Evolutionary conservation across 1,140 invertebrate species (phyloP).

Genomic region (Caligus rogercresseyi): DNA sequence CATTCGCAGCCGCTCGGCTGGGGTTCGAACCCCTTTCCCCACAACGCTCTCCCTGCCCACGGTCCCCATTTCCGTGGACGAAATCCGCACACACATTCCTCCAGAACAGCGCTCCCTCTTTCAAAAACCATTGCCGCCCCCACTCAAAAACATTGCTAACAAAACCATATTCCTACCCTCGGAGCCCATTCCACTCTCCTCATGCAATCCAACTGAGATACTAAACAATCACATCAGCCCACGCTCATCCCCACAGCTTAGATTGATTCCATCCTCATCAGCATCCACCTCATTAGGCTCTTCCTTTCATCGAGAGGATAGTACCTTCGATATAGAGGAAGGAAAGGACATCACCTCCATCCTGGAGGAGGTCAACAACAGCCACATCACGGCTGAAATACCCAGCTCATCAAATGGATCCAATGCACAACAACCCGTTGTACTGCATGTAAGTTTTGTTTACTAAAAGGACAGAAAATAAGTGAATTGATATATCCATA

Average conservation of each 20-base stretch:
- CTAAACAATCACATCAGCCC: background rate
- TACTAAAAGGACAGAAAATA: background rate
- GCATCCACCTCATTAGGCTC: too few species aligned
- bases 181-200: background rate
- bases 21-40: conserved; percentile 1
- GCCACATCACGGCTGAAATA: background rate
- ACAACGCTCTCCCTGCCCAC: conserved; percentile 14
- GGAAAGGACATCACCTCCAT: background rate
- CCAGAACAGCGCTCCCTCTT: background rate
- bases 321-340: background rate
- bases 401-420: background rate
- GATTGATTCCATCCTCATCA: background rate
- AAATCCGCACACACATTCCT: background rate
- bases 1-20: background rate
- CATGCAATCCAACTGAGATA: too few species aligned
- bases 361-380: background rate
- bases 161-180: background rate
- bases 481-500: background rate
- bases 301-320: background rate
- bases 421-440: background rate
- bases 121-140: background rate
- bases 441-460: background rate
- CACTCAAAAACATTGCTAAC: background rate
- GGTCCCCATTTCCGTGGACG: background rate
- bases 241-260: background rate